Base-by-base conservation (phyloP, 2,113 vertebrate species). In the Centropus unirufus region DNA sequence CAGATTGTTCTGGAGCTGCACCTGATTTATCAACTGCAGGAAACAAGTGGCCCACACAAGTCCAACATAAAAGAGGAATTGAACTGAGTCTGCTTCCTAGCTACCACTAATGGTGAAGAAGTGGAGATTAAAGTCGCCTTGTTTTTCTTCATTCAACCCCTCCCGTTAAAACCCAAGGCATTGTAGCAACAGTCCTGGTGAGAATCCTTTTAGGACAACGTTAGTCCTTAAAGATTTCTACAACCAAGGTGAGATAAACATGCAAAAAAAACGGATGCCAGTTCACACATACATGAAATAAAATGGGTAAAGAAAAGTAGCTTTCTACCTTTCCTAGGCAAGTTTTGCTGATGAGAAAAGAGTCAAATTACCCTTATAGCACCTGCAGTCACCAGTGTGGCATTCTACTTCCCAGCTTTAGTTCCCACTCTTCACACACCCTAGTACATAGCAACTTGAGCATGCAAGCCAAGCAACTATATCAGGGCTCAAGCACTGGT, bases 41-140 rank as follows among this genome's bases (percentile, higher is more conserved):
- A 74, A 87, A 75, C 0, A 0, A 83, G 26, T 8, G 36, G n/a
- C 27, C 3, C 0, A 9, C 22, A 8, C 30, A 70, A 66, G 19
- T 3, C 20, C 68, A 78, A 32, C 36, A 20, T 3, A 24, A 22
- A 44, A 32, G 34, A 2, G 23, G 57, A 89, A 32, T 55, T 70
- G 64, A 55, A 36, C 1, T 49, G 47, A 23, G 47, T 11, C 47
- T 49, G 21, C 18, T 34, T 85, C 24, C 55, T 40, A 58, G 44
- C 23, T 40, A 49, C 27, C 14, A 40, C 14, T 62, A 10, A 4
- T 4, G 21, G 63, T 34, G 52, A 81, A 64, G 14, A 73, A 73
- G 40, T 3, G 6, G 30, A 63, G 34, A 49, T 15, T 73, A 16
- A 82, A 87, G 44, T 20, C 32, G 29, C 69, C 17, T 39, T 69